Evolutionary conservation across 2,113 vertebrate species (phyloP).

Genomic region (Mesoclemmys tuberculata): DNA sequence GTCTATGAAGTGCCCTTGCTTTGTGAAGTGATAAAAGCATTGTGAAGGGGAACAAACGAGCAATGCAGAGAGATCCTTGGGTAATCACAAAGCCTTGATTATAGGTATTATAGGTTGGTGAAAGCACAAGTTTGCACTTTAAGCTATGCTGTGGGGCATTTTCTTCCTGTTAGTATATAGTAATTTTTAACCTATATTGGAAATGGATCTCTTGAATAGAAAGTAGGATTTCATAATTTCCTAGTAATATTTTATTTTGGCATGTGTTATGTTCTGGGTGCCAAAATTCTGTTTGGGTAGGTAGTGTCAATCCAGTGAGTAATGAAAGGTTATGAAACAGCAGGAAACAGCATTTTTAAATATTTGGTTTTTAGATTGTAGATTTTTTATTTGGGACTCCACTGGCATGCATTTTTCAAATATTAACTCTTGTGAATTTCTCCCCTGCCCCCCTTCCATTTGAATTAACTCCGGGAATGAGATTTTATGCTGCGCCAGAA

Average conservation of each 20-base stretch:
- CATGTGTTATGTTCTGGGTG: background rate
- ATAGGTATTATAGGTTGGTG: background rate
- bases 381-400: background rate
- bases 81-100: slow-evolving; percentile 3
- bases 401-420: background rate
- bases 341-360: background rate
- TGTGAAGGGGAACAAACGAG: background rate
- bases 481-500: background rate
- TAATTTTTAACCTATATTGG: background rate
- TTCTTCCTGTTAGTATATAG: background rate
- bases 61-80: background rate
- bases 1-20: background rate
- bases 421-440: background rate
- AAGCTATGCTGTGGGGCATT: background rate
- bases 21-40: background rate
- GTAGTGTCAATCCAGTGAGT: background rate
- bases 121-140: background rate
- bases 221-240: background rate
- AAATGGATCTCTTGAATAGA: background rate
- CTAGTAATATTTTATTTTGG: background rate
- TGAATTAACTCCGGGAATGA: background rate
- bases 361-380: background rate
- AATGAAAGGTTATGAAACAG: background rate
- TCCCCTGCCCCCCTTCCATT: background rate
- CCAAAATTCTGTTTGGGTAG: background rate